Evolutionary conservation across 1,140 invertebrate species (phyloP).

Genomic region (Drosophila mayri): DNA sequence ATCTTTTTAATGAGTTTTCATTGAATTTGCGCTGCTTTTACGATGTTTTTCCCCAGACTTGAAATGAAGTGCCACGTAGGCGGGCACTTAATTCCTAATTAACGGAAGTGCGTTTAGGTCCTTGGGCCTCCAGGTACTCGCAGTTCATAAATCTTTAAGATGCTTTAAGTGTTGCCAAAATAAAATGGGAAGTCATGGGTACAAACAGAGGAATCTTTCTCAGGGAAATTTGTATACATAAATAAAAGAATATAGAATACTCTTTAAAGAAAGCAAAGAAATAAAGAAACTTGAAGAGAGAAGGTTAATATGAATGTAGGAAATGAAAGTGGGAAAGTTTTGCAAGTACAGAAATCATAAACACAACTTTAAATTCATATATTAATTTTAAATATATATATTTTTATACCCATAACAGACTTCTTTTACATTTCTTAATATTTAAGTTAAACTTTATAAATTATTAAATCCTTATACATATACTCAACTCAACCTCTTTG

Average conservation of each 20-base stretch:
- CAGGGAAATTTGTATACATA: not conserved
- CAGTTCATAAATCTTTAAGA: constrained; percentile 69
- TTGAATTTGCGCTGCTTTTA: constrained; percentile 27
- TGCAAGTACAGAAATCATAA: not conserved
- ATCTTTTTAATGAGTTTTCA: constrained; percentile 38
- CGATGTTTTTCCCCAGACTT: constrained; percentile 17
- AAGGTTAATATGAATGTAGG: not conserved
- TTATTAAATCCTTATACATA: too few species aligned
- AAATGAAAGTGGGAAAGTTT: not conserved
- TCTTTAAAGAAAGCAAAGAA: not conserved
- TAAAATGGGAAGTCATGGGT: constrained; percentile 22
- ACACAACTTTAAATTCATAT: not conserved
- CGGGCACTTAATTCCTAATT: constrained; percentile 60
- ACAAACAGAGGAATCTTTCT: not conserved
- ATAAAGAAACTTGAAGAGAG: not conserved
- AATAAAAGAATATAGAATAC: not conserved
- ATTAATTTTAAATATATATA: not conserved
- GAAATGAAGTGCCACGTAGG: constrained; percentile 54
- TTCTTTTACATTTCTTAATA: too few species aligned
- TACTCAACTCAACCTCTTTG: not conserved
- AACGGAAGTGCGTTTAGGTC: constrained; percentile 55
- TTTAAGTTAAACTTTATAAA: too few species aligned
- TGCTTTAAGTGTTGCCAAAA: constrained; percentile 66
- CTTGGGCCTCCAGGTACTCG: constrained; percentile 18
- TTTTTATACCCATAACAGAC: not conserved